Conservation (phyloP, 2,113 vertebrate species). For the Strigops habroptila region DNA sequence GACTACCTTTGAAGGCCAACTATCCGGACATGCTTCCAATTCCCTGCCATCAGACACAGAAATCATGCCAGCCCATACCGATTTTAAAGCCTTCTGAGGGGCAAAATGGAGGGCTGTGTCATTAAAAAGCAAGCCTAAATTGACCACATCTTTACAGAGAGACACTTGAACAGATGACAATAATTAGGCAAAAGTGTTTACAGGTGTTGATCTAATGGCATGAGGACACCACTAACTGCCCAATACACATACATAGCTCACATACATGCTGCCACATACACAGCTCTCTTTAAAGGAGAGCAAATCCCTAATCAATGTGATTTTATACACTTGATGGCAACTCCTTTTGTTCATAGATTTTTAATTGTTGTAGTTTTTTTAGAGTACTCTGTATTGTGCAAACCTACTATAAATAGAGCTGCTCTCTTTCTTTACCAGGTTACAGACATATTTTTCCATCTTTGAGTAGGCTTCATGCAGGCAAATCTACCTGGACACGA, state of each 20-base stretch:
- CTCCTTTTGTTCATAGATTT: background rate
- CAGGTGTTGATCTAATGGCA: background rate
- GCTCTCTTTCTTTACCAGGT: background rate
- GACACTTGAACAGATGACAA: background rate
- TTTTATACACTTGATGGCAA: background rate
- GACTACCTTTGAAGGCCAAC: background rate
- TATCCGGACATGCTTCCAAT: background rate
- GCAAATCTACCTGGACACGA: slow-evolving; percentile 24
- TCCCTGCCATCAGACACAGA: background rate
- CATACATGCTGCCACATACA: too few species aligned
- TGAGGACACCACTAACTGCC: background rate
- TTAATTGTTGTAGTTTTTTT: background rate
- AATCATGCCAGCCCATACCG: background rate
- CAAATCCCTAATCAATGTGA: background rate
- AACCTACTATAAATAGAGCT: background rate
- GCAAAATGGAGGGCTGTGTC: background rate
- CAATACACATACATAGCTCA: background rate
- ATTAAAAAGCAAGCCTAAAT: background rate
- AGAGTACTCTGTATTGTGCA: background rate
- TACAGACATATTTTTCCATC: background rate
- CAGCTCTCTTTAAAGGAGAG: background rate
- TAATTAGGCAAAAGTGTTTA: background rate
- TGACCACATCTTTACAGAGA: background rate
- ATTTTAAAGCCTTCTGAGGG: background rate
- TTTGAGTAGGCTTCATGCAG: background rate